Percentiles rank a stretch among this genome's conserved stretches.
These are phyloP conservation scores for Hippocampus comes DNA, from an alignment of 2,113 vertebrate genomes.

Conservation along the genomic window DNA sequence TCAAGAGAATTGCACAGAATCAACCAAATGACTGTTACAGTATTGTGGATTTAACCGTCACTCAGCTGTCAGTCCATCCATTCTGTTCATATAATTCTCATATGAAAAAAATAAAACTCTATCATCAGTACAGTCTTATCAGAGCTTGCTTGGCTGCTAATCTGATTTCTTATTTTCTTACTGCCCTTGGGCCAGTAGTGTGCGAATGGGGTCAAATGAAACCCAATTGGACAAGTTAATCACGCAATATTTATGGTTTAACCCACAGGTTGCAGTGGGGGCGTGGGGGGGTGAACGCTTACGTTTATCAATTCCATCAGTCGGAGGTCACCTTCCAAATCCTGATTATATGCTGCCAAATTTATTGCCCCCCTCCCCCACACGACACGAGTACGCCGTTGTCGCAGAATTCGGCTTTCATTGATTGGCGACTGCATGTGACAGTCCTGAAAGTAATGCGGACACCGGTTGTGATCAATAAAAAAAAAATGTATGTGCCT, in stretches of 20 bases:
- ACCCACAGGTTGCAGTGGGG: conserved; percentile 29
- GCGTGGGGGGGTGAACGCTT: conserved; percentile 8
- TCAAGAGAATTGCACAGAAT: conserved; percentile 4
- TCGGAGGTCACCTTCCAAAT: conserved; percentile 47
- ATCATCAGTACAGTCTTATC: conserved; percentile 32
- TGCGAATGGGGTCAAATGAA: conserved; percentile 40
- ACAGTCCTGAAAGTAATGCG: conserved; percentile 65
- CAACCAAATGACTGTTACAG: conserved; percentile 2
- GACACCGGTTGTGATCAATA: conserved; percentile 64
- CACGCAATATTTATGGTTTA: conserved; percentile 30
- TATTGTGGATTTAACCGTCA: conserved; percentile 7
- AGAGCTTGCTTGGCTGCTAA: conserved; percentile 5
- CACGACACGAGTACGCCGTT: conserved; percentile 28
- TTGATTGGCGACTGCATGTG: conserved; percentile 58
- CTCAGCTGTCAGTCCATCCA: not conserved
- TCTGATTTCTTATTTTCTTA: conserved; percentile 34
- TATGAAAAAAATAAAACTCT: conserved; percentile 13
- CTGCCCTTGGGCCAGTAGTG: conserved; percentile 24
- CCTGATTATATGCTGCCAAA: conserved; percentile 40
- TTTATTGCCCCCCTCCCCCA: conserved; percentile 21
- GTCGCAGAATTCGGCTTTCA: conserved; percentile 43
- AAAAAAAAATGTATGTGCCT: conserved; percentile 71
- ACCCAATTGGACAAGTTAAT: conserved; percentile 40
- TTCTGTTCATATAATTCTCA: conserved; percentile 27
- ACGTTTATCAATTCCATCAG: conserved; percentile 41